Percentiles rank a stretch among this genome's conserved stretches.
These are phyloP conservation scores for Eulemur mongoz DNA, from an alignment of 2,797 vertebrate genomes.

Conservation along the genomic window DNA sequence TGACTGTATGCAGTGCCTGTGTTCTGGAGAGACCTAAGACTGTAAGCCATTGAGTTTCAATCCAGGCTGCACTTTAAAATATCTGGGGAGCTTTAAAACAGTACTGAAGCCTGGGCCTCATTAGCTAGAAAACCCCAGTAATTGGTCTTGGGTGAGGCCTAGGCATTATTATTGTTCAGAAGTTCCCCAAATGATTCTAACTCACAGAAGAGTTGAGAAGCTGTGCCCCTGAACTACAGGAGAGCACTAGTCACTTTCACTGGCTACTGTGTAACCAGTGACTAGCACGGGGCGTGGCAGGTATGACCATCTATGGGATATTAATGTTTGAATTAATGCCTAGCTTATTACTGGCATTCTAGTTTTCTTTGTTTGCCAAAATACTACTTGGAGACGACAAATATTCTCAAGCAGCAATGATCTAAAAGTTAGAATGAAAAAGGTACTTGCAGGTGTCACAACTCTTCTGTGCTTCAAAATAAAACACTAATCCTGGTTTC, in stretches of 20 bases:
- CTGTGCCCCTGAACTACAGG: background rate
- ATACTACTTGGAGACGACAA: background rate
- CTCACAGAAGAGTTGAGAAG: background rate
- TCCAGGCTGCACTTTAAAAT: background rate
- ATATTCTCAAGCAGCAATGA: background rate
- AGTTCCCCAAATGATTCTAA: background rate
- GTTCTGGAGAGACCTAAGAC: background rate
- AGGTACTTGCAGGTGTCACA: background rate
- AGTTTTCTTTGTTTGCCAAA: conserved; percentile 1
- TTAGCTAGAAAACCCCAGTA: background rate
- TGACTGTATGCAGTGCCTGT: accelerated
- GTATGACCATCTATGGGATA: background rate
- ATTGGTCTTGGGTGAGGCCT: background rate
- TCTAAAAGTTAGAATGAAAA: conserved; percentile 21
- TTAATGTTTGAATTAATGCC: background rate
- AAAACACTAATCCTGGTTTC: background rate
- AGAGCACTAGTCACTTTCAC: background rate
- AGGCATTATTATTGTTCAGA: background rate
- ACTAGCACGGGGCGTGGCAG: background rate
- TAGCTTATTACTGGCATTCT: background rate
- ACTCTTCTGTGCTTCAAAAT: background rate
- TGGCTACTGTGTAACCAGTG: background rate
- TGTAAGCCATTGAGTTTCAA: background rate
- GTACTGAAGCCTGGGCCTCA: background rate
- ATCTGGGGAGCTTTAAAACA: background rate